Evolutionary conservation across 2,113 vertebrate genomes (phyloP).

Genomic region (Verasper variegatus): DNA sequence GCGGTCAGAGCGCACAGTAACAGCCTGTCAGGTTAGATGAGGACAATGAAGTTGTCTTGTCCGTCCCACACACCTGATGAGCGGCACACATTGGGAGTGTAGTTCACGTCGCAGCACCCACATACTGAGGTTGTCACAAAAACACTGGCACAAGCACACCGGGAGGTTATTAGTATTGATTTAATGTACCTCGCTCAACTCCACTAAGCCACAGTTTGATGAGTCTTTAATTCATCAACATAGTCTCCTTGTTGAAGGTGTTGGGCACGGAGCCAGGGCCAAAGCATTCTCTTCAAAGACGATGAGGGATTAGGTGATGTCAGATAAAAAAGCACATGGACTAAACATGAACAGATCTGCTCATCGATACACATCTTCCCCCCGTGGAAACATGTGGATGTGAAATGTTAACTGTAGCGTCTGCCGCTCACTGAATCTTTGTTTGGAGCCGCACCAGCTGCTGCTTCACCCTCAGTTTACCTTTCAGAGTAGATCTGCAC

Average conservation of each 20-base stretch:
- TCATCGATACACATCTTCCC: slow-evolving; percentile 42
- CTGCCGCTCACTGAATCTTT: slow-evolving; percentile 25
- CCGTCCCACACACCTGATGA: slow-evolving; percentile 46
- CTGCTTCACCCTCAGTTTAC: slow-evolving; percentile 51
- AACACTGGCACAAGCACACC: slow-evolving; percentile 40
- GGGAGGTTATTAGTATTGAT: slow-evolving; percentile 73
- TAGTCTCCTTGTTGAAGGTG: slow-evolving; percentile 34
- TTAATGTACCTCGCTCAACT: slow-evolving; percentile 57
- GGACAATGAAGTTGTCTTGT: slow-evolving; percentile 69
- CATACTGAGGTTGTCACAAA: slow-evolving; percentile 36
- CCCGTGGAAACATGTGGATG: slow-evolving; percentile 17
- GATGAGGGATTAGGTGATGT: slow-evolving; percentile 45
- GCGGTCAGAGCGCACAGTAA: slow-evolving; percentile 61
- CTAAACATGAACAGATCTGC: slow-evolving; percentile 25
- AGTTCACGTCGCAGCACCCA: slow-evolving; percentile 11
- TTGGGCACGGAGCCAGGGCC: slow-evolving; percentile 28
- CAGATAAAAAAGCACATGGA: slow-evolving; percentile 26
- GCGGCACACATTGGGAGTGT: slow-evolving; percentile 28
- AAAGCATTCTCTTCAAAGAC: slow-evolving; percentile 34
- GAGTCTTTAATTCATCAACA: slow-evolving; percentile 70
- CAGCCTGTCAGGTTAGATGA: slow-evolving; percentile 71
- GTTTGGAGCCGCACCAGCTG: slow-evolving; percentile 34
- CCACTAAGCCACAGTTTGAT: slow-evolving; percentile 63
- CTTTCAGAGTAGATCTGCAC: slow-evolving; percentile 53
- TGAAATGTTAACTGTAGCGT: slow-evolving; percentile 18